Evolutionary conservation across 2,113 vertebrate species (phyloP), one percentile per base, ranked within the genome.

Genomic region (Rissa tridactyla): DNA sequence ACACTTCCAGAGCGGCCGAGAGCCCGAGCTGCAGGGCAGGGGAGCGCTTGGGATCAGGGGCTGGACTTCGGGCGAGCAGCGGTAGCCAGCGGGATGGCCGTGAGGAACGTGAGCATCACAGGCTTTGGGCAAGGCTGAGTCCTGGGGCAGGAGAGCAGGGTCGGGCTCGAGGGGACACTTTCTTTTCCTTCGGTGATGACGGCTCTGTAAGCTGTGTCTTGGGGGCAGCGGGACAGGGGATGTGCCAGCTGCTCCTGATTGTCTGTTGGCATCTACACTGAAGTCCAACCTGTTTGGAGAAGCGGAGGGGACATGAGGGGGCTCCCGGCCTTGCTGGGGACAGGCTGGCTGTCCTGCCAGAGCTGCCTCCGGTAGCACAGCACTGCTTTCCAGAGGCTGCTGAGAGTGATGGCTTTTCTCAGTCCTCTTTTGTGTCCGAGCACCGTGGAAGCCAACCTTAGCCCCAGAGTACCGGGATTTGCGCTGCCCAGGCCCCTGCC

Each of bases 1-100:
- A 91, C 98, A 98, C 92, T 99, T 98, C 98, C 99, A 99, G 70
- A 99, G 98, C 1, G 98, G 98, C 79, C 95, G 98, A 58, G 98
- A 97, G 79, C 98, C 98, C 0, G 97, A 95, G 92, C 97, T 82
- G 34, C 97, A 98, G 34, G 98, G 93, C 94, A 81, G 84, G 69
- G 94, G 40, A 70, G 98, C 94, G 11, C 98, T 98, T 51, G 98
- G 97, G 66, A 99, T 97, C 90, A 99, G 46, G 21, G 98, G 98
- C 83, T 98, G 98, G 75, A 96, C 97, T 89, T 99, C 98, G 0
- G 98, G 97, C 1, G 98, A 96, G 98, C 98, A 99, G 98, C 96
- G 98, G 94, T 97, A 98, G 70, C 97, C 96, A 7, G 98, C 15
- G 2, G 97, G 90, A 68, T 98, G 98, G 69, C 98, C 82, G 0